phyloP scores from a whole-genome alignment of 2,888 invertebrate species.

The Apotomis turbidana region DNA sequence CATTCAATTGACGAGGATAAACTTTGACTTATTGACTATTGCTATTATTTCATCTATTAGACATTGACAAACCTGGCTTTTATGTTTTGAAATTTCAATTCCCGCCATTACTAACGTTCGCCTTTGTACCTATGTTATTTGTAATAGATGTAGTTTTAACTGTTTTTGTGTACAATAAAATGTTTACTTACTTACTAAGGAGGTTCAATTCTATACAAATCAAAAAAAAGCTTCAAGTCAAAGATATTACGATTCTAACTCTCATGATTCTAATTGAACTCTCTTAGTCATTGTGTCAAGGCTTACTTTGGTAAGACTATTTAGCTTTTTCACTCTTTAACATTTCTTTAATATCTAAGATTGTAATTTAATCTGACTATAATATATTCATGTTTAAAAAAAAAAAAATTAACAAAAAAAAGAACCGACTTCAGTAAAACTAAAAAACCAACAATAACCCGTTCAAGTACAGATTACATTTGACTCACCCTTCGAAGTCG shows the following conservation, averaged over 20 bases:
- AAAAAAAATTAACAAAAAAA: too few relatives aligned
- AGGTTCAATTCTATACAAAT: too few relatives aligned
- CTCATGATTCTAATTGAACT: not conserved
- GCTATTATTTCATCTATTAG: not conserved
- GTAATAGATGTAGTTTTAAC: too few relatives aligned
- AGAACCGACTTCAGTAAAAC: too few relatives aligned
- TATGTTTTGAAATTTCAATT: not conserved
- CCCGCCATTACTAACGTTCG: not conserved
- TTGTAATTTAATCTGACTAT: not conserved
- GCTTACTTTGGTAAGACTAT: not conserved
- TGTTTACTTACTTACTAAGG: too few relatives aligned
- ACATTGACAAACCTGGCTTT: not conserved
- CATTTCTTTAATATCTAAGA: not conserved
- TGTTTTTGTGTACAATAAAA: too few relatives aligned
- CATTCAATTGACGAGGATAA: not conserved
- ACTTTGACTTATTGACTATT: constrained; percentile 15
- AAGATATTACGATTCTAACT: not conserved
- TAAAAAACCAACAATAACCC: too few relatives aligned
- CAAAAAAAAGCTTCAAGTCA: too few relatives aligned
- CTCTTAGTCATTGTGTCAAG: constrained; percentile 10
- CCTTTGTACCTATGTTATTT: too few relatives aligned
- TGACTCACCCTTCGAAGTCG: too few relatives aligned
- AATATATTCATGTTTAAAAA: too few relatives aligned
- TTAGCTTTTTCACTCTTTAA: not conserved
- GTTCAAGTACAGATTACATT: too few relatives aligned